Evolutionary conservation across 2,113 vertebrate genomes (phyloP).

Genomic region (Nicator chloris): DNA sequence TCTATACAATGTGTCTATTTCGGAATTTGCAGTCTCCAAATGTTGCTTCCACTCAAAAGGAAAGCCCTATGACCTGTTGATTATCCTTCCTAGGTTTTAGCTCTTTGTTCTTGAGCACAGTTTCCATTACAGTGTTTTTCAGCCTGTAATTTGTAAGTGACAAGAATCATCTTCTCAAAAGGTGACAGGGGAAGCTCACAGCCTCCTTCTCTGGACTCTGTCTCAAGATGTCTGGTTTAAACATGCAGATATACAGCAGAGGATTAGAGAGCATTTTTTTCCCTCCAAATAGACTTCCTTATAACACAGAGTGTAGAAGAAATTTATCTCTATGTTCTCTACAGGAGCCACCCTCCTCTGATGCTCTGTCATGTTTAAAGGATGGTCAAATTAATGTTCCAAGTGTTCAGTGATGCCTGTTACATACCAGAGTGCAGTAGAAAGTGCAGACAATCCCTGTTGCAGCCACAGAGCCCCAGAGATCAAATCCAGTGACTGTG

Average conservation of each 20-base stretch:
- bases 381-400: background rate
- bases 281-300: background rate
- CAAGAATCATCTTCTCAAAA: background rate
- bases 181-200: background rate
- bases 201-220: background rate
- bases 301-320: background rate
- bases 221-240: background rate
- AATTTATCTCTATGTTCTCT: background rate
- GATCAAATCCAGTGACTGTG: constrained; percentile 85
- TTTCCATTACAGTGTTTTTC: background rate
- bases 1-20: background rate
- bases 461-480: constrained; percentile 87
- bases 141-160: background rate
- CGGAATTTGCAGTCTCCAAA: background rate
- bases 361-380: background rate
- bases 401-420: background rate
- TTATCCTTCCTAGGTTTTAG: background rate
- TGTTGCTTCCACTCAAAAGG: background rate
- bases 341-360: background rate
- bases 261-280: background rate
- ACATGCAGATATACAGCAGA: background rate
- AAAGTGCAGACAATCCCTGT: constrained; percentile 88
- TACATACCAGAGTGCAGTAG: constrained; percentile 83
- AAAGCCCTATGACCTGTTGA: background rate
- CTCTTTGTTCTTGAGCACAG: background rate